Conservation (phyloP, 2,113 vertebrate genomes). For the Illadopsis cleaveri region DNA sequence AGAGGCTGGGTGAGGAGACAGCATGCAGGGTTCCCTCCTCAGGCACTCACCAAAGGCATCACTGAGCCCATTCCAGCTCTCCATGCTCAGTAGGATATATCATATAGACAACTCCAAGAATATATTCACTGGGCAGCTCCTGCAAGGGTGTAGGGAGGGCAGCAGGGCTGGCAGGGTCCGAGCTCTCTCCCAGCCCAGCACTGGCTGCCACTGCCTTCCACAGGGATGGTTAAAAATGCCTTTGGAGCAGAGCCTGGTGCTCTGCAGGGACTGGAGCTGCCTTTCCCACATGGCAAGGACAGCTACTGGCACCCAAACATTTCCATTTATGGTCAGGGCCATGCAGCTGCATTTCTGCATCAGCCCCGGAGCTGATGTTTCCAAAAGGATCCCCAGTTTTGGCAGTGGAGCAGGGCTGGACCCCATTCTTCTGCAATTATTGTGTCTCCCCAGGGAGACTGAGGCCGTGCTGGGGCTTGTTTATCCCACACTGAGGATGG, state of each 20-base stretch:
- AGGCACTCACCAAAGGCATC: background rate
- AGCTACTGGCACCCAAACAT: conserved; percentile 13
- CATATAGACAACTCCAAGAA: background rate
- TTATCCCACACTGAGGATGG: background rate
- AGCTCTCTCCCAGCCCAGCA: background rate
- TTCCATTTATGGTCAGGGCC: conserved; percentile 53
- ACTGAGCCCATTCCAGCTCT: background rate
- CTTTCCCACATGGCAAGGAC: background rate
- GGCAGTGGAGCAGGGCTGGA: background rate
- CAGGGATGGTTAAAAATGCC: background rate
- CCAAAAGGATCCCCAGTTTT: background rate
- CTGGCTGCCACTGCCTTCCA: background rate
- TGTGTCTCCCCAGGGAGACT: background rate
- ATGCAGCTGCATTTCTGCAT: background rate
- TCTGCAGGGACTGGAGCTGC: background rate
- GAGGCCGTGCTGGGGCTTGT: background rate
- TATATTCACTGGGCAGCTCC: background rate
- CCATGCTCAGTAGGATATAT: background rate
- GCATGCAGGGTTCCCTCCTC: background rate
- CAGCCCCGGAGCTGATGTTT: background rate
- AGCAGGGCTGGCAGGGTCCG: rapidly evolving
- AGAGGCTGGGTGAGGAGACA: background rate
- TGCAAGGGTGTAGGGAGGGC: background rate
- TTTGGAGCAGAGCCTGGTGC: conserved; percentile 29
- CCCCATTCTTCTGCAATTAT: background rate